Evolutionary conservation across 1,140 invertebrate genomes (phyloP).

Genomic region (Contarinia nasturtii): DNA sequence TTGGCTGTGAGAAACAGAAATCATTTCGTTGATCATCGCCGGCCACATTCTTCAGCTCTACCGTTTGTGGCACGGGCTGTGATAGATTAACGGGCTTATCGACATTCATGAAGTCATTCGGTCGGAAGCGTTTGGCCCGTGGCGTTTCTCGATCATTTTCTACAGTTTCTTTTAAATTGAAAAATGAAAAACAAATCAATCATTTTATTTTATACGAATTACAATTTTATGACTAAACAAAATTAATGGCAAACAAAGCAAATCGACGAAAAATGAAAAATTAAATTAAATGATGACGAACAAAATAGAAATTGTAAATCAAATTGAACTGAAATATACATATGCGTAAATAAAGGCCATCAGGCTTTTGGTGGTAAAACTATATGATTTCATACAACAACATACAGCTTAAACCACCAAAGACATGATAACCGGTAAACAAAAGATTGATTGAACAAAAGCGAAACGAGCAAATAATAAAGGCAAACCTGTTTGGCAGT

Average conservation of each 20-base stretch:
- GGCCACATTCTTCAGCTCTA: not conserved
- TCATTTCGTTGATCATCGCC: slow-evolving; percentile 16
- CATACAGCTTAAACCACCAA: slow-evolving; percentile 27
- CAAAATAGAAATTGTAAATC: not conserved
- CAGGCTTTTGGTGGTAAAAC: slow-evolving; percentile 26
- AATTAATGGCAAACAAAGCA: too few relatives aligned
- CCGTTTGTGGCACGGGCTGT: not conserved
- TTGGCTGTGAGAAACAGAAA: slow-evolving; percentile 74
- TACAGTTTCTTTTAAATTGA: too few relatives aligned
- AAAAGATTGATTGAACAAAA: not conserved
- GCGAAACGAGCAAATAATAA: not conserved
- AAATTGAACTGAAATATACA: not conserved
- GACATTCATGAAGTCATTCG: not conserved
- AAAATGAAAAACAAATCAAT: too few relatives aligned
- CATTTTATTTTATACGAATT: too few relatives aligned
- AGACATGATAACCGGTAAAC: slow-evolving; percentile 18
- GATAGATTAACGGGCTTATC: not conserved
- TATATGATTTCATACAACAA: slow-evolving; percentile 15
- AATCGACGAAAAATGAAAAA: too few relatives aligned
- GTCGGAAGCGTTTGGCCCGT: not conserved
- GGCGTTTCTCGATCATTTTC: not conserved
- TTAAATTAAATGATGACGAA: slow-evolving; percentile 3
- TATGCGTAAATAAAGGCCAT: slow-evolving; percentile 12
- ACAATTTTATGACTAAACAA: too few relatives aligned
- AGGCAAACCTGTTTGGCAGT: slow-evolving; percentile 2